A percentile compares a stretch with the other conserved stretches of the same genome.
phyloP scores from a whole-genome alignment of 2,113 vertebrate genomes.

The Caloenas nicobarica region DNA sequence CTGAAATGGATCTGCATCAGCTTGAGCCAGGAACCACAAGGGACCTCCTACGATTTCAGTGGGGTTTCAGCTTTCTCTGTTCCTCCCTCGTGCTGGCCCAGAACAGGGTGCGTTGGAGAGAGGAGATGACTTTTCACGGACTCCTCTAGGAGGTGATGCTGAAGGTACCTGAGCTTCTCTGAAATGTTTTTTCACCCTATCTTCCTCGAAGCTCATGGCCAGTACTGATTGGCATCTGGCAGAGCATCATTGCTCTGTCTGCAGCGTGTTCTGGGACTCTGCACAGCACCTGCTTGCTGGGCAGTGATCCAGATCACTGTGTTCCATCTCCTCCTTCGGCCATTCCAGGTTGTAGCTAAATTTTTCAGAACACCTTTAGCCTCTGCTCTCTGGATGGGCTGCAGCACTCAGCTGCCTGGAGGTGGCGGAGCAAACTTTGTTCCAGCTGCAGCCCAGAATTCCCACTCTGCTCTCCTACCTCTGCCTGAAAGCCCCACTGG shows the following conservation, averaged over 20 bases:
- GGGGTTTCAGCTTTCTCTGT: slow-evolving; percentile 34
- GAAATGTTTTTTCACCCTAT: neutral
- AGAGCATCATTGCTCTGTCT: neutral
- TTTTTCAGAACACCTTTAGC: neutral
- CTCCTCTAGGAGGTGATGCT: neutral
- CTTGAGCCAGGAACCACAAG: slow-evolving; percentile 46
- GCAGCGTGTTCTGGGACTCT: neutral
- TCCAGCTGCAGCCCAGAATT: neutral
- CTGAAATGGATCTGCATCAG: slow-evolving; percentile 27
- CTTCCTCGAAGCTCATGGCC: neutral
- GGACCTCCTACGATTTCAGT: slow-evolving; percentile 17
- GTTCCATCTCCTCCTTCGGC: neutral
- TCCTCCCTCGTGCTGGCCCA: neutral
- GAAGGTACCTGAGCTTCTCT: neutral
- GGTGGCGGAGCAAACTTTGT: neutral
- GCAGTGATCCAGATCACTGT: neutral
- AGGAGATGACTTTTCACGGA: neutral
- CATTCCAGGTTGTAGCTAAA: neutral
- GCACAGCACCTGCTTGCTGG: too few relatives aligned
- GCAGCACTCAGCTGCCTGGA: neutral
- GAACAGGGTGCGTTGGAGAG: neutral
- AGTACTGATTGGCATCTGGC: neutral
- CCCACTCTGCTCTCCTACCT: neutral
- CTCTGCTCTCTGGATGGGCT: neutral
- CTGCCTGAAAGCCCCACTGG: accelerated